A percentile compares a stretch with the other conserved stretches of the same genome.
phyloP scores from a whole-genome alignment of 2,797 vertebrate species.

The Thamnophis elegans region DNA sequence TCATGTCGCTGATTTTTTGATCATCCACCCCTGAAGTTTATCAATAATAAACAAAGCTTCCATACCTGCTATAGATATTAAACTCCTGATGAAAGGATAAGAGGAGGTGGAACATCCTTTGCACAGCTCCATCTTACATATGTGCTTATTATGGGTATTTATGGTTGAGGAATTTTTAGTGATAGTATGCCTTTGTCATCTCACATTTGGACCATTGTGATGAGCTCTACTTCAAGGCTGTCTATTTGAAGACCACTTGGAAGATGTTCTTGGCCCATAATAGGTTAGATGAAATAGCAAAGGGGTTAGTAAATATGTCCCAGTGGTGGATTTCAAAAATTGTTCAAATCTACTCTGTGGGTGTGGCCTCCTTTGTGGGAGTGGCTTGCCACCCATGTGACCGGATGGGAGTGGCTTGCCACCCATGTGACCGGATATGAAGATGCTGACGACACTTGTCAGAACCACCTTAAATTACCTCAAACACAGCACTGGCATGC shows the following conservation, averaged over 20 bases:
- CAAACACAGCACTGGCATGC: too few relatives aligned
- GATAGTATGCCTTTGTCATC: neutral
- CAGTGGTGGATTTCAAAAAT: too few relatives aligned
- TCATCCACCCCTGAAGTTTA: neutral
- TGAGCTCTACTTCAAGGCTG: neutral
- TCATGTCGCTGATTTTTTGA: neutral
- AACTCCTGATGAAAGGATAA: neutral
- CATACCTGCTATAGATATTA: neutral
- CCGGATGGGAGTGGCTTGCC: too few relatives aligned
- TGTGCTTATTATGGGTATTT: neutral
- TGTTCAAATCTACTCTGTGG: too few relatives aligned
- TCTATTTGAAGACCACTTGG: neutral
- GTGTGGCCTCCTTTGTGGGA: too few relatives aligned
- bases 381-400: too few relatives aligned
- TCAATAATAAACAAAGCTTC: neutral
- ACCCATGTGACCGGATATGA: too few relatives aligned
- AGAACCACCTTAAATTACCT: too few relatives aligned
- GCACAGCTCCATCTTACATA: neutral
- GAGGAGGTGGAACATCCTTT: neutral
- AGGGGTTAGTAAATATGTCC: neutral
- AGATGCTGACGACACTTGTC: too few relatives aligned
- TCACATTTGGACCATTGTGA: neutral
- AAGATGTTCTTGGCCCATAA: neutral
- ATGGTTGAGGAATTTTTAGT: neutral
- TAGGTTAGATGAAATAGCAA: neutral